Conservation (phyloP, 2,888 invertebrate species). For the Parapristionchus giblindavisi region DNA sequence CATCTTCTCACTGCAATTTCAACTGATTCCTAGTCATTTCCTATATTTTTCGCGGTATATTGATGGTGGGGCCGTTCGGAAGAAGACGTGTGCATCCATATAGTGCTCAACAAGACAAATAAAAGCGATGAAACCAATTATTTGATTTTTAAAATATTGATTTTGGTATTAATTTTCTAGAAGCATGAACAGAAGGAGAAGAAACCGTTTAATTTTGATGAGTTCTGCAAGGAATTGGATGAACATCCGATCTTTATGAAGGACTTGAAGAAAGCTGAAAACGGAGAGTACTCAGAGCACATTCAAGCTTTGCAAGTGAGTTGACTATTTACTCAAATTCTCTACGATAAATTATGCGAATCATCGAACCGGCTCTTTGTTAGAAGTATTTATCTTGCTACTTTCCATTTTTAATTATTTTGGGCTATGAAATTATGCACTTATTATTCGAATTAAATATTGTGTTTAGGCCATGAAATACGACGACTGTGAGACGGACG, state of each 20-base stretch:
- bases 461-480: slow-evolving; percentile 87
- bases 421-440: no score
- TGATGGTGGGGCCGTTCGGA: neutral
- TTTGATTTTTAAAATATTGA: neutral
- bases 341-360: no score
- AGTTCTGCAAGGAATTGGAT: slow-evolving; percentile 66
- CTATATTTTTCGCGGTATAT: no score
- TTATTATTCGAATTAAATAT: no score
- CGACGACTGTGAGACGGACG: slow-evolving; percentile 72
- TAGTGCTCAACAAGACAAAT: neutral
- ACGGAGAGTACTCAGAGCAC: slow-evolving; percentile 60
- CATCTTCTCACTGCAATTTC: no score
- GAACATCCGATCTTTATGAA: slow-evolving; percentile 68
- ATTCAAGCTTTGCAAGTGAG: slow-evolving; percentile 76
- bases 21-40: no score
- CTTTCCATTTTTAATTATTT: neutral
- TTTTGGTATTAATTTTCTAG: slow-evolving; percentile 1
- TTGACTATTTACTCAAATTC: neutral
- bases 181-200: slow-evolving; percentile 40
- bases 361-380: no score
- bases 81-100: neutral
- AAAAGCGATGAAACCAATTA: neutral
- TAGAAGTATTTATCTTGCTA: neutral
- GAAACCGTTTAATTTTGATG: slow-evolving; percentile 66
- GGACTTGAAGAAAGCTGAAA: slow-evolving; percentile 48